Conservation (phyloP, 2,113 vertebrate species). For the Symphodus melops region DNA sequence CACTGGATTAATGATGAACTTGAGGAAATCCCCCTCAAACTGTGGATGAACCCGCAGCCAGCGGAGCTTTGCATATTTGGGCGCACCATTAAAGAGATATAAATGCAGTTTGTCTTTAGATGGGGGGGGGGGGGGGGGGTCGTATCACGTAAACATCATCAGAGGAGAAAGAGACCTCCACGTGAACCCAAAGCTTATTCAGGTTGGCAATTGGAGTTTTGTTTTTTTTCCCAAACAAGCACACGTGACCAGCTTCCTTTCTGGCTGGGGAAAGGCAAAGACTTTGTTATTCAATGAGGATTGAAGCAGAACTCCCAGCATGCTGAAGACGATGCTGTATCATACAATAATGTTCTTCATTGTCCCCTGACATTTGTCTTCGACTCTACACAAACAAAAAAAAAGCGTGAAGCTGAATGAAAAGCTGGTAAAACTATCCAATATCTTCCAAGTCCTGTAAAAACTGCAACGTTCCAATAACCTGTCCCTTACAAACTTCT, state of each 20-base stretch:
- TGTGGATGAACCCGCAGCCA: conserved; percentile 55
- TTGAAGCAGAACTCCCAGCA: conserved; percentile 24
- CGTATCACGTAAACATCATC: conserved; percentile 58
- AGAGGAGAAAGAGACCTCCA: conserved; percentile 40
- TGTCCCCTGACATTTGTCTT: no score
- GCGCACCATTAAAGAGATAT: conserved; percentile 29
- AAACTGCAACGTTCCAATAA: conserved; percentile 63
- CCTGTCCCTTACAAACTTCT: conserved; percentile 53
- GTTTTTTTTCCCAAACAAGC: conserved; percentile 1
- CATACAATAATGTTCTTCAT: no score
- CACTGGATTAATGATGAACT: conserved; percentile 60
- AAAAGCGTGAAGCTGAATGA: not conserved
- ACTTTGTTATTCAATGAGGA: conserved; percentile 42
- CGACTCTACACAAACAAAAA: not conserved
- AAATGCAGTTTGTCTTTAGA: conserved; percentile 1
- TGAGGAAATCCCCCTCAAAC: conserved; percentile 66
- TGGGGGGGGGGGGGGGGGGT: conserved; percentile 34
- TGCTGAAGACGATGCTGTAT: not conserved
- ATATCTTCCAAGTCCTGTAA: conserved; percentile 7
- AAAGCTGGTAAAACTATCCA: not conserved
- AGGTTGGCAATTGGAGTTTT: conserved; percentile 12
- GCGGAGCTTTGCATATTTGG: conserved; percentile 48
- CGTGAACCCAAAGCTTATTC: conserved; percentile 56
- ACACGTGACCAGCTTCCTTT: conserved; percentile 8
- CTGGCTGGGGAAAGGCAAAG: conserved; percentile 2